Evolutionary conservation across 2,888 invertebrate species (phyloP).

Genomic region (Seladonia tumulorum): DNA sequence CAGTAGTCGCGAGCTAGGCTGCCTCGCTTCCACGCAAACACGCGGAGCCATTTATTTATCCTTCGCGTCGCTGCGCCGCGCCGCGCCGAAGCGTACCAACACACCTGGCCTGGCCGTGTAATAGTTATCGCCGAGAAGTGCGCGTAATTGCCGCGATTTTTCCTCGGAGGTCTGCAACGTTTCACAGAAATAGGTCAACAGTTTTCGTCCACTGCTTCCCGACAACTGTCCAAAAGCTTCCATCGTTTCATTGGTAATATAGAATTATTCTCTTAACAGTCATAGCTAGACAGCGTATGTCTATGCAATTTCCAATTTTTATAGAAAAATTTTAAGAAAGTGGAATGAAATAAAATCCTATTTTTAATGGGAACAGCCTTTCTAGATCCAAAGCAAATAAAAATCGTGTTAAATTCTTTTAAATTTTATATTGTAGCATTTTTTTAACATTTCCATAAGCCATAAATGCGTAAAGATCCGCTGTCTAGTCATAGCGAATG

Average conservation of each 20-base stretch:
- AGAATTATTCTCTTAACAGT: too few species aligned
- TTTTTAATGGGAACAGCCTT: too few species aligned
- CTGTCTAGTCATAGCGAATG: too few species aligned
- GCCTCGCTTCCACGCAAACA: constrained; percentile 24
- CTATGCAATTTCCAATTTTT: too few species aligned
- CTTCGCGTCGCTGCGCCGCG: constrained; percentile 15
- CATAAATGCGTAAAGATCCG: too few species aligned
- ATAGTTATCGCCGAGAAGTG: constrained; percentile 31
- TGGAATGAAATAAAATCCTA: too few species aligned
- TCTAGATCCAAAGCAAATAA: too few species aligned
- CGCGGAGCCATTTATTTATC: constrained; percentile 54
- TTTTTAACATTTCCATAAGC: too few species aligned
- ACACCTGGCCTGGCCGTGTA: constrained; percentile 16
- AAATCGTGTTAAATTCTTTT: too few species aligned
- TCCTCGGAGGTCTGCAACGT: neutral
- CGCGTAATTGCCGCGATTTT: constrained; percentile 51
- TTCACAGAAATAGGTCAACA: neutral
- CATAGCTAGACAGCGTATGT: too few species aligned
- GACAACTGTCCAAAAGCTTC: neutral
- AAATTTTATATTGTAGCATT: too few species aligned
- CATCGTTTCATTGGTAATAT: neutral
- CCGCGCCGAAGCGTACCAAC: neutral
- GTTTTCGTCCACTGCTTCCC: neutral
- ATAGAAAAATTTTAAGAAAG: too few species aligned
- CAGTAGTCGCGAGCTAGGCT: constrained; percentile 39